A percentile compares a stretch with the other conserved stretches of the same genome.
Conservation (phyloP, 2,113 vertebrate genomes). For the Alosa alosa region DNA sequence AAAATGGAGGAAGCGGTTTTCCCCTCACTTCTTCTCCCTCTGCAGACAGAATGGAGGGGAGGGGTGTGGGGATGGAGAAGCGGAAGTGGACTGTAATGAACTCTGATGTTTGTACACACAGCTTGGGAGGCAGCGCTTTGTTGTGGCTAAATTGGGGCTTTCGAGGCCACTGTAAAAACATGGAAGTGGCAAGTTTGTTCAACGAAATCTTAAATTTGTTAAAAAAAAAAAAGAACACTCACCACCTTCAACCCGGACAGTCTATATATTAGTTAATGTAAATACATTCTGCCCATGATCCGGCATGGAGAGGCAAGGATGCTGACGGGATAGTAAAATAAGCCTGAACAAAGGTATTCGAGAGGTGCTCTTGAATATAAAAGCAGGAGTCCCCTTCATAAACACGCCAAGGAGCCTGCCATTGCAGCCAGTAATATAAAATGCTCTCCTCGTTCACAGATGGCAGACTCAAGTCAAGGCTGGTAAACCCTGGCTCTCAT, state of each 20-base stretch:
- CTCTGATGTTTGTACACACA: slow-evolving; percentile 32
- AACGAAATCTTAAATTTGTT: background rate
- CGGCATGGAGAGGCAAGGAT: slow-evolving; percentile 16
- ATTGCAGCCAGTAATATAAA: slow-evolving; percentile 58
- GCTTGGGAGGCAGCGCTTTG: slow-evolving; percentile 51
- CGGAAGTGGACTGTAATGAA: background rate
- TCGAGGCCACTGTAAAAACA: slow-evolving; percentile 47
- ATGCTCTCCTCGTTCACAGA: slow-evolving; percentile 62
- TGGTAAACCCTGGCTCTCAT: slow-evolving; percentile 77
- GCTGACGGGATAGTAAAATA: slow-evolving; percentile 29
- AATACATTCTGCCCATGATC: slow-evolving; percentile 29
- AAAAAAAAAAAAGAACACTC: background rate
- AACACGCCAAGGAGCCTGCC: slow-evolving; percentile 58
- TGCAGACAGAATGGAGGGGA: slow-evolving; percentile 60
- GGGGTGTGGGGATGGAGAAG: background rate
- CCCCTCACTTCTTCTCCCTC: slow-evolving; percentile 36
- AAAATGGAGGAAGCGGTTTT: slow-evolving; percentile 63
- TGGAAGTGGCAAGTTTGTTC: background rate
- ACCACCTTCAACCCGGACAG: background rate
- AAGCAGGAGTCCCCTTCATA: slow-evolving; percentile 55
- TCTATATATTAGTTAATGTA: background rate
- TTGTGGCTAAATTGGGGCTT: slow-evolving; percentile 62
- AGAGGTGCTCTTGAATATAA: slow-evolving; percentile 49
- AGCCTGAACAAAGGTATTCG: slow-evolving; percentile 27
- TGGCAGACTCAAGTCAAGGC: slow-evolving; percentile 73